Conservation (phyloP, 2,888 invertebrate genomes). For the Ophion ellenae region DNA sequence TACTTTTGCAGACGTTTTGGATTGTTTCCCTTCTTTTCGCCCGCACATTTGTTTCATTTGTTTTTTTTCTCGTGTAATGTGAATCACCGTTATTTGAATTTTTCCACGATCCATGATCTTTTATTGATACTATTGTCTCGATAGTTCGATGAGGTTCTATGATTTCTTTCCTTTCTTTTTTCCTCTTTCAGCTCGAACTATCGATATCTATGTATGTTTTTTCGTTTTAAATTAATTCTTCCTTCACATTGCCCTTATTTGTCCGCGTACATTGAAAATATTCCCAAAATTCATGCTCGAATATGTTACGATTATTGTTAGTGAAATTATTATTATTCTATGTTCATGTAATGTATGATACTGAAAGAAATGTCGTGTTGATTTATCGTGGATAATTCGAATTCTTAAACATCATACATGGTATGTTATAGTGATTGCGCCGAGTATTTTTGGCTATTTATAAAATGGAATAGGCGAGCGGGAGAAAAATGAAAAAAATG, state of each 20-base stretch:
- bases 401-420: background rate
- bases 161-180: background rate
- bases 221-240: background rate
- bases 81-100: background rate
- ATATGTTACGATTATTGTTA: background rate
- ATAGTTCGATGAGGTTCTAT: background rate
- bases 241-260: background rate
- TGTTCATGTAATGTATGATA: slow-evolving; percentile 1
- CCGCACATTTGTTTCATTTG: background rate
- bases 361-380: slow-evolving; percentile 3
- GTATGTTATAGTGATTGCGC: background rate
- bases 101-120: background rate
- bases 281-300: background rate
- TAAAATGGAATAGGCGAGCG: slow-evolving; percentile 24
- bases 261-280: background rate
- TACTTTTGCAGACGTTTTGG: slow-evolving; percentile 32
- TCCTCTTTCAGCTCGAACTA: background rate
- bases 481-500: background rate
- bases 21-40: slow-evolving; percentile 38
- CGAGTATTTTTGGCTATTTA: slow-evolving; percentile 32
- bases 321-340: slow-evolving; percentile 5
- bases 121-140: background rate
- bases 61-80: background rate
- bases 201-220: slow-evolving; percentile 13
- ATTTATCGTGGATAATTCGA: background rate